Base-by-base conservation (phyloP, 1,140 invertebrate genomes). In the Chionoecetes opilio region DNA sequence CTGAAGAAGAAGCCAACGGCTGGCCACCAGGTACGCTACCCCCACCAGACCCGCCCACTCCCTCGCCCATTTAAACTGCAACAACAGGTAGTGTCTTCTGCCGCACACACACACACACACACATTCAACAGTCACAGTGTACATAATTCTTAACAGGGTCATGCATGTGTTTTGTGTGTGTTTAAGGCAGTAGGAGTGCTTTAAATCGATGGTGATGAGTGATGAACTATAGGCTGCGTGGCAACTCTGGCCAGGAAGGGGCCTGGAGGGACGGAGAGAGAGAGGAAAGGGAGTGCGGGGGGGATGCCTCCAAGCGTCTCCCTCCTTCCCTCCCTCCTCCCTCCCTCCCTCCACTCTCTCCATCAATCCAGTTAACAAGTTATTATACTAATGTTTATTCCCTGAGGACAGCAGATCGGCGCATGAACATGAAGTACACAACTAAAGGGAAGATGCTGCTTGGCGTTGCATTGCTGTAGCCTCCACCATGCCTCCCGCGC, bases 11-110 rank as follows among this genome's bases (percentile, higher is more conserved):
- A 41, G 31, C 31, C 90, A 91, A 86, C 94, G 88, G 94, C 82
- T 89, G 89, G 87, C 89, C 82, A 84, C 75, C 94, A 95, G 94
- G 88, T 85, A 91, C 82, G 94, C 89, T 84, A 91, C 53, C 31
- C n/a, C 29, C 38, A 14, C 46, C n/a, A 82, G 31, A 34, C 90
- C 41, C 88, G 46, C 38, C 89, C 29, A 86, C 88, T 29, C 90
- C 34, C 31, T 41, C 82, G 53, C 75, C 35, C 26, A 21, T 91
- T 85, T 37, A 86, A 95, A 87, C 90, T 75, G 63, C 63, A 75
- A 75, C 63, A 75, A 75, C 63, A 75, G 63, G 63, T 75, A 75
- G 63, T 75, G 63, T 75, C 63, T n/a, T n/a, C 63, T 21, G 63
- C n/a, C 1, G 63, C 63, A n/a, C 63, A 75, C 63, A 75, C 63